Evolutionary conservation across 2,113 vertebrate species (phyloP).

Genomic region (Orthonyx spaldingii): DNA sequence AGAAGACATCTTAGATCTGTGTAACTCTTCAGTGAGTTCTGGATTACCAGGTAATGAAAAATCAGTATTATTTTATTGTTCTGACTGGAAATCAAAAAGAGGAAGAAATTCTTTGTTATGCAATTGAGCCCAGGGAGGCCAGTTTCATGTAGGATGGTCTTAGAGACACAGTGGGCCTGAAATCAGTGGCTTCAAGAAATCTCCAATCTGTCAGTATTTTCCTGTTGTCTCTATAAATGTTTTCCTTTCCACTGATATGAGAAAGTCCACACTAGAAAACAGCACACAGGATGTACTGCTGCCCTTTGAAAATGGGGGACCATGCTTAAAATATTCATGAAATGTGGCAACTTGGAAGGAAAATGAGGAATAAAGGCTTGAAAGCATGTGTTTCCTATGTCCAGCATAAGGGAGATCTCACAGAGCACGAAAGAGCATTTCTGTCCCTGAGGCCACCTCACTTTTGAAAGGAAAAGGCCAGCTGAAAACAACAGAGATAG

Average conservation of each 20-base stretch:
- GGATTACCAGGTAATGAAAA: slow-evolving; percentile 78
- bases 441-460: background rate
- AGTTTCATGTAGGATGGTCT: background rate
- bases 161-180: background rate
- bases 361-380: background rate
- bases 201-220: background rate
- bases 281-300: background rate
- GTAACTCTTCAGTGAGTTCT: slow-evolving; percentile 70
- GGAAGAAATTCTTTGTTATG: background rate
- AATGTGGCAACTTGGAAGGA: background rate
- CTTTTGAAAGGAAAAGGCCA: background rate
- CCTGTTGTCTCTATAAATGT: background rate
- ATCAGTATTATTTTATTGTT: background rate
- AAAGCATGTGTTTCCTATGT: background rate
- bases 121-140: background rate
- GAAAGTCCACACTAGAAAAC: background rate
- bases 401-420: background rate
- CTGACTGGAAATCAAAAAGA: background rate
- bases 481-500: background rate
- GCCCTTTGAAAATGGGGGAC: background rate
- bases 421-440: background rate
- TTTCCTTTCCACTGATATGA: background rate
- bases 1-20: slow-evolving; percentile 86
- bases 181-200: background rate
- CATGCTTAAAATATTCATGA: background rate